Conservation (phyloP, 2,888 invertebrate genomes). For the Ceramica pisi region DNA sequence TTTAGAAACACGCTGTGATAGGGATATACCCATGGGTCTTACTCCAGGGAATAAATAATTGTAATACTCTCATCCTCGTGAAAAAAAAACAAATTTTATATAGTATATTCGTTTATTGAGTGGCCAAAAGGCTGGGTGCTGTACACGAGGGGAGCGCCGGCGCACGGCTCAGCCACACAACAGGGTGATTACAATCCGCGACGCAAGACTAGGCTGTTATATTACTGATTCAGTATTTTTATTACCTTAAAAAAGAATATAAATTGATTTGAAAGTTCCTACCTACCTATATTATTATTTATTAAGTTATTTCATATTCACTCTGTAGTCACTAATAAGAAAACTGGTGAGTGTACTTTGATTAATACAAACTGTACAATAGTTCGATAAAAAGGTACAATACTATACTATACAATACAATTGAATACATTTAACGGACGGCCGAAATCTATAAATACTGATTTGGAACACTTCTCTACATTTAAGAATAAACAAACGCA, state of each 20-base stretch:
- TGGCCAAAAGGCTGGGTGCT: conserved; percentile 75
- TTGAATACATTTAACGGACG: conserved; percentile 64
- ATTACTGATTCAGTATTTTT: conserved; percentile 2
- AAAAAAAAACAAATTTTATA: conserved; percentile 34
- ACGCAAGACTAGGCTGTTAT: conserved; percentile 3
- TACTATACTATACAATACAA: conserved; percentile 55
- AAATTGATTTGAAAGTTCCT: conserved; percentile 25
- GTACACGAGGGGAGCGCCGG: conserved; percentile 44
- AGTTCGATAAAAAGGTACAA: conserved; percentile 41
- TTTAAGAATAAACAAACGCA: conserved; percentile 41
- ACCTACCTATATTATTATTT: conserved; percentile 29
- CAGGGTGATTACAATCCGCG: conserved; percentile 40
- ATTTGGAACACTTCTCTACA: conserved; percentile 52
- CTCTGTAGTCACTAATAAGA: conserved; percentile 36
- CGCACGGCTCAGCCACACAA: background rate
- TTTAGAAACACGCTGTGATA: no score
- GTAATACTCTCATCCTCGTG: background rate
- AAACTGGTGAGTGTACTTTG: conserved; percentile 52
- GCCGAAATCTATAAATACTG: conserved; percentile 63
- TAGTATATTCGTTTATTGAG: conserved; percentile 75
- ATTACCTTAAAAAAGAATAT: conserved; percentile 4
- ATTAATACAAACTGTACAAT: conserved; percentile 61
- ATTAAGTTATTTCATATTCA: conserved; percentile 42
- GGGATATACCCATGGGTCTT: no score
- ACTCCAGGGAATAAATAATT: no score